Evolutionary conservation across 1,140 invertebrate species (phyloP).

Genomic region (Triops longicaudatus): DNA sequence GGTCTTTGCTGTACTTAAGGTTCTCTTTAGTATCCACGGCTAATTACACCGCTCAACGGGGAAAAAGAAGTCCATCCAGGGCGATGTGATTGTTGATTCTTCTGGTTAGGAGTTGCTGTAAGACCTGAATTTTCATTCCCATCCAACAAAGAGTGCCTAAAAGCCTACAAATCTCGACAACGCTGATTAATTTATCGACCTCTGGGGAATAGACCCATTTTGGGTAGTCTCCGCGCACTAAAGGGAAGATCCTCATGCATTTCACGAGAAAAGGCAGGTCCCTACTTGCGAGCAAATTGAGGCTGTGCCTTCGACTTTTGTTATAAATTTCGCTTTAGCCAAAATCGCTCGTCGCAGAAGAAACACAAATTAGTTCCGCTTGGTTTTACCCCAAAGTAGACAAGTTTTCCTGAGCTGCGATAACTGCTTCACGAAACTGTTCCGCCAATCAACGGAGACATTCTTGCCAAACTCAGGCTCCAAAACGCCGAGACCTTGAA

Average conservation of each 20-base stretch:
- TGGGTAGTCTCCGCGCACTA: neutral
- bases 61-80: too few relatives aligned
- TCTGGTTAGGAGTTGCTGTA: too few relatives aligned
- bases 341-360: neutral
- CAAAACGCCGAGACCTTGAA: too few relatives aligned
- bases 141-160: neutral
- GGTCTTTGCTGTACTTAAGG: too few relatives aligned
- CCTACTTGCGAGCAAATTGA: neutral
- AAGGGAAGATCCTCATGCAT: neutral
- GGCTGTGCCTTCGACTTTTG: neutral
- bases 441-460: too few relatives aligned
- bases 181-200: slow-evolving; percentile 15
- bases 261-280: neutral
- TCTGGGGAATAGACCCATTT: neutral
- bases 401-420: neutral
- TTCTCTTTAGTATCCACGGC: too few relatives aligned
- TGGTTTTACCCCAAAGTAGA: neutral
- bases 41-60: too few relatives aligned
- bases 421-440: too few relatives aligned
- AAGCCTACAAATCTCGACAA: neutral
- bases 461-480: too few relatives aligned
- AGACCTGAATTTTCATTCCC: too few relatives aligned
- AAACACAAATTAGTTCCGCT: neutral
- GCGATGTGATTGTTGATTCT: too few relatives aligned
- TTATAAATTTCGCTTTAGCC: neutral